Base-by-base conservation (phyloP, 2,888 invertebrate genomes). In the Microchrysa polita region DNA sequence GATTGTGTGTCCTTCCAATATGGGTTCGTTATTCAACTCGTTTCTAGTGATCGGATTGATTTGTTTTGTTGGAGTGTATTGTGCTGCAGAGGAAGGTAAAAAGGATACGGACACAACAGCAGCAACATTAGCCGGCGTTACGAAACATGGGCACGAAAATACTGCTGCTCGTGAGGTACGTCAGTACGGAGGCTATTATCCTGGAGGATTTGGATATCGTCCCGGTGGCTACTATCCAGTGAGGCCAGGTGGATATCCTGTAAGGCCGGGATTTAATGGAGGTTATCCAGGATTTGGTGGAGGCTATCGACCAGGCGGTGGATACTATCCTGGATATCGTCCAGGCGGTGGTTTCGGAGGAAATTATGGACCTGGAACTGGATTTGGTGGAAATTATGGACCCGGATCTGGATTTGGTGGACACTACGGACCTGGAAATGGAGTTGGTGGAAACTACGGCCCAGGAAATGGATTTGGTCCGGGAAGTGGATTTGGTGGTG, bases 361-460 rank as follows among this genome's bases (percentile, higher is more conserved):
- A 16, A 14, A 12, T 59, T 14, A 18, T 2, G 65, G 63, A 42
- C 18, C 18, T 4, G 67, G 67, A 18, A 42, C 16, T n/a, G 63
- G 63, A 16, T 44, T 44, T 20, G 42, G 18, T 9, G 44, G 63
- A 16, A 63, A 44, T 16, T 22, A 40, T 42, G 63, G 42, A n/a
- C 48, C 48, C 16, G 48, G 23, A 23, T 5, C 22, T 9, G 59
- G 61, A 16, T 61, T 61, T 16, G 61, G 61, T 5, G 61, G 61
- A n/a, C 34, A 65, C 16, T 22, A 48, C 14, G 42, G 42, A 16
- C 40, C 53, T 0, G 20, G 34, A 22, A 48, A 48, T 67, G 67
- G 69, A 55, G 55, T 57, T 12, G 69, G 55, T 40, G 57, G 69
- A 18, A 55, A 55, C 20, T 69, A 69, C 18, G 55, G 55, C 44